A percentile compares a stretch with the other conserved stretches of the same genome.
Conservation (phyloP, 1,140 invertebrate species). For the Oncopeltus fasciatus region DNA sequence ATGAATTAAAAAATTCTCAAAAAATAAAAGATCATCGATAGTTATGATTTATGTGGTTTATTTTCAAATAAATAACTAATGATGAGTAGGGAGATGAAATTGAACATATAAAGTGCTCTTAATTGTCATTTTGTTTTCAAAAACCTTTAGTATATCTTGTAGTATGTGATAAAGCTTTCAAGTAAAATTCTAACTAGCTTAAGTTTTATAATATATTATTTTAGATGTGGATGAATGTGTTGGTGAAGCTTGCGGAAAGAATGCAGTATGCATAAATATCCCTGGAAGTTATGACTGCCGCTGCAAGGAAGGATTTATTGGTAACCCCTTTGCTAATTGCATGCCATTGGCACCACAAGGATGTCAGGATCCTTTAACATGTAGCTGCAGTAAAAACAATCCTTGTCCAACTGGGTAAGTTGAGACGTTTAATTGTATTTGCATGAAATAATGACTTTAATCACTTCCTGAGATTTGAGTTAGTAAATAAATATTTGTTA, state of each 20-base stretch:
- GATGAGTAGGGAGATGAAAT: too few relatives aligned
- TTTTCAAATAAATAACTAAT: too few relatives aligned
- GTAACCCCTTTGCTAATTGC: conserved; percentile 73
- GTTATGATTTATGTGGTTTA: too few relatives aligned
- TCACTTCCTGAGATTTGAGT: neutral
- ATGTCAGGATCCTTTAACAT: conserved; percentile 50
- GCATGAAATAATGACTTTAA: neutral
- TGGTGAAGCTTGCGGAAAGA: conserved; percentile 62
- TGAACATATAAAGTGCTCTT: neutral
- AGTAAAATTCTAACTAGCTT: neutral
- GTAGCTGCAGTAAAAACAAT: conserved; percentile 48
- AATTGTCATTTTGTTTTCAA: neutral
- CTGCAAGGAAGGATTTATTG: conserved; percentile 63
- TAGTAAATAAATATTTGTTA: neutral
- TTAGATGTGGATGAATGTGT: conserved; percentile 69
- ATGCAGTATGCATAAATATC: conserved; percentile 78
- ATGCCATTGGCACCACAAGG: conserved; percentile 45
- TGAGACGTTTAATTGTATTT: neutral
- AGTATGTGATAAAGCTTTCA: neutral
- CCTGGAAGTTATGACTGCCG: conserved; percentile 73
- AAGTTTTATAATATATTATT: too few relatives aligned
- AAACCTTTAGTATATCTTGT: too few relatives aligned
- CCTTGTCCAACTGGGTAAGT: conserved; percentile 52
- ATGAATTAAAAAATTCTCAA: too few relatives aligned
- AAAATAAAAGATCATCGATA: too few relatives aligned